Evolutionary conservation across 2,797 vertebrate species (phyloP).

Genomic region (Typhlichthys subterraneus): DNA sequence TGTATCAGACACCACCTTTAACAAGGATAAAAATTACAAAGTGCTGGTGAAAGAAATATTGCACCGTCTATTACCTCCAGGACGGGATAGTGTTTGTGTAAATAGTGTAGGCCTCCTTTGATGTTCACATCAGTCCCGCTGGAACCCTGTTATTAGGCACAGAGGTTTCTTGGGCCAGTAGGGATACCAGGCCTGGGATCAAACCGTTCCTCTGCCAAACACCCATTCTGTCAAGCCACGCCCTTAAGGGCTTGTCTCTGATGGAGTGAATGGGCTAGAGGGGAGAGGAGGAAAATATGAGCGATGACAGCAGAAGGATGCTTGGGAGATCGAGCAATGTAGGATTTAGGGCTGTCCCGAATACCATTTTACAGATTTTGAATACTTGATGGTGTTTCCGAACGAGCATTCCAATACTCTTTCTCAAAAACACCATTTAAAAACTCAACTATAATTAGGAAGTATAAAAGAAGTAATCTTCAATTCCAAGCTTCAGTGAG

Average conservation of each 20-base stretch:
- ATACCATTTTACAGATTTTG: too few species aligned
- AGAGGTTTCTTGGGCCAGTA: conserved; percentile 44
- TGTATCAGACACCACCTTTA: conserved; percentile 33
- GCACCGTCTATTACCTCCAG: conserved; percentile 32
- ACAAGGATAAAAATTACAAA: too few species aligned
- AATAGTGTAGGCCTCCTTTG: conserved; percentile 60
- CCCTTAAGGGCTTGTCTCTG: conserved; percentile 57
- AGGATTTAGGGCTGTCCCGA: too few species aligned
- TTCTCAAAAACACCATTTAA: too few species aligned
- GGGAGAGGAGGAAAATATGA: conserved; percentile 39
- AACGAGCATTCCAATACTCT: too few species aligned
- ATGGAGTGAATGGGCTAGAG: conserved; percentile 32
- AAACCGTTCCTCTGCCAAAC: conserved; percentile 41
- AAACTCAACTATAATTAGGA: too few species aligned
- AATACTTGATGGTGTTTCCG: too few species aligned
- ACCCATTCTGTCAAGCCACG: conserved; percentile 48
- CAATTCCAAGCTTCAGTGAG: too few species aligned
- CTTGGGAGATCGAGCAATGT: conserved; percentile 24
- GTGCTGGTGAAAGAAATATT: conserved; percentile 31
- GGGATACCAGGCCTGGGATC: conserved; percentile 54
- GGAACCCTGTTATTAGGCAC: conserved; percentile 58
- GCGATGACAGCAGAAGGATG: conserved; percentile 38
- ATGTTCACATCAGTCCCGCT: conserved; percentile 58
- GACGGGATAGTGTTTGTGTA: conserved; percentile 67
- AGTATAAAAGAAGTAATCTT: too few species aligned